These are phyloP conservation scores for Drosophila birchii DNA, from an alignment of 2,888 invertebrate genomes.

Conservation along the genomic window DNA sequence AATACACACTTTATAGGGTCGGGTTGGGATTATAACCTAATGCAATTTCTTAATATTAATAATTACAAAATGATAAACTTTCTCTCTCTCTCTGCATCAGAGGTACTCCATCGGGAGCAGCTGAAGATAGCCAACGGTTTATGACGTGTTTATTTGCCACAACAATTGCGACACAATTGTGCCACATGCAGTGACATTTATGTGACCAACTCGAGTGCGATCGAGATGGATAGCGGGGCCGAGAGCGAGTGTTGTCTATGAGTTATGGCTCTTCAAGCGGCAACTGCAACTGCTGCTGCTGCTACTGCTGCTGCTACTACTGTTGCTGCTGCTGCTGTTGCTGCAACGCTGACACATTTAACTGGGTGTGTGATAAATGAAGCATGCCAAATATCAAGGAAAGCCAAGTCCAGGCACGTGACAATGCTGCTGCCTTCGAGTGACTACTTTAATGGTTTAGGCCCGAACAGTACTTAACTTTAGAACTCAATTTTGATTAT, in stretches of 20 bases:
- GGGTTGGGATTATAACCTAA: neutral
- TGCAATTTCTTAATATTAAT: neutral
- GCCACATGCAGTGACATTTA: conserved; percentile 74
- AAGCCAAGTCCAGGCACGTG: conserved; percentile 42
- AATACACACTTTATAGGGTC: too few species aligned
- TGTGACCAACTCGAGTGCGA: conserved; percentile 57
- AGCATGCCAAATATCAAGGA: conserved; percentile 34
- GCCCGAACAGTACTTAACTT: neutral
- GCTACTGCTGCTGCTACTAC: conserved; percentile 11
- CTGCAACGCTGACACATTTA: conserved; percentile 60
- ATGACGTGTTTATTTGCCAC: conserved; percentile 59
- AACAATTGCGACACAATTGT: conserved; percentile 66
- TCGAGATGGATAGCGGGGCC: conserved; percentile 15
- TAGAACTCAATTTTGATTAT: neutral
- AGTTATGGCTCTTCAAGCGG: conserved; percentile 62
- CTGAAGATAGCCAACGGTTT: conserved; percentile 43
- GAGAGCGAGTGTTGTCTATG: conserved; percentile 53
- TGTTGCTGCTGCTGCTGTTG: conserved; percentile 23
- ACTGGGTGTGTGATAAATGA: conserved; percentile 62
- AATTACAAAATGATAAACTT: neutral
- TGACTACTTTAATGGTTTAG: conserved; percentile 19
- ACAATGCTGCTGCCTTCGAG: conserved; percentile 27
- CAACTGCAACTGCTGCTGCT: conserved; percentile 24
- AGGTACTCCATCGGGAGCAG: conserved; percentile 29
- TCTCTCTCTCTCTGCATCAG: neutral